Evolutionary conservation across 2,888 invertebrate genomes (phyloP), one percentile per base, ranked within the genome.

Genomic region (Mechanitis mazaeus): DNA sequence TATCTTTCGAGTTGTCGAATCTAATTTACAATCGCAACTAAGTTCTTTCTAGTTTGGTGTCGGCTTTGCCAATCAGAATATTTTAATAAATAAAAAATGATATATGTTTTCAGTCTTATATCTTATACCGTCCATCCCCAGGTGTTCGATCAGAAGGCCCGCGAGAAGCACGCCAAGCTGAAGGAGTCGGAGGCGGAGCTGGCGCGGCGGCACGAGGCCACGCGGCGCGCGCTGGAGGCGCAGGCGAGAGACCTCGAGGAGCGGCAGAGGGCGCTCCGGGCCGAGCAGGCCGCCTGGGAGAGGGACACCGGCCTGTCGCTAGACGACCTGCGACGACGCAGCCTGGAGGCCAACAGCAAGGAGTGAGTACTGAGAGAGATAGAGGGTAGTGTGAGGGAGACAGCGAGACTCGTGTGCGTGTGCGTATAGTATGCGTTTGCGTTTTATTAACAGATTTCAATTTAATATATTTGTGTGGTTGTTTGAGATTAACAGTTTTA

Each of bases 131-230:
- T 35, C 35, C 35, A 6, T 54, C 57, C 58, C 0, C 74, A 89
- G 90, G 98, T 99, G 69, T 99, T 99, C 86, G 98, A 98, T 84
- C 96, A 97, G 95, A 99, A 99, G 91, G 98, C 96, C 35, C 94
- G 95, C 77, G 98, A 98, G 86, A 98, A 98, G 91, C 96, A 96
- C 80, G 96, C 97, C 77, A 98, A 98, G 85, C 92, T 98, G 73
- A 97, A 97, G 87, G 98, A 98, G 84, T 97, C 97, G 0, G 98
- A 98, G 84, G 92, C 94, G 69, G 98, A 98, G 92, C 88, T 98
- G 76, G 96, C 96, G 79, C 93, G 96, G 80, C 93, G 98, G 72
- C 97, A 98, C 82, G 98, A 98, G 83, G 92, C 92, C 42, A 93
- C 92, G 69, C 90, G 92, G 74, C 92, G 92, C 74, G 91, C 94